phyloP scores from a whole-genome alignment of 2,113 vertebrate species.

The Progne subis region DNA sequence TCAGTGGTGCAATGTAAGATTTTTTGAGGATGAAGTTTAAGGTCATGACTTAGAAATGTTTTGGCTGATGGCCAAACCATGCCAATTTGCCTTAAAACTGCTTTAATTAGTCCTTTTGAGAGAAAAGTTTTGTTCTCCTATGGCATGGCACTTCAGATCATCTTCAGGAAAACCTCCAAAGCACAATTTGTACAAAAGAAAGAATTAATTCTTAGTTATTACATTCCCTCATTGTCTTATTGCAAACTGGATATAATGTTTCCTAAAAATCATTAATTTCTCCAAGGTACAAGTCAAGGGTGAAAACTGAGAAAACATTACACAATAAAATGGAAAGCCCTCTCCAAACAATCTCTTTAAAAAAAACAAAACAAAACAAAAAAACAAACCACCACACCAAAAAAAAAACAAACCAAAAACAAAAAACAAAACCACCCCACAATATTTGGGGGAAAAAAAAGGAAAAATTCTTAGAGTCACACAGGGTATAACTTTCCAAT shows the following conservation, averaged over 20 bases:
- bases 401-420: no score
- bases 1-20: not conserved
- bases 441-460: no score
- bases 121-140: fast-evolving
- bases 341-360: fast-evolving
- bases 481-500: fast-evolving
- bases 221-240: not conserved
- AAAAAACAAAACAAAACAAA: not conserved
- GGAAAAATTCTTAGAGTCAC: not conserved
- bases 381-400: no score
- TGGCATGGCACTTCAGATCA: not conserved
- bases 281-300: not conserved
- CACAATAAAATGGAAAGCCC: not conserved
- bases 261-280: not conserved
- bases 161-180: not conserved
- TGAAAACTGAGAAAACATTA: not conserved
- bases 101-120: not conserved
- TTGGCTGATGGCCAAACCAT: not conserved
- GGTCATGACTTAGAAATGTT: not conserved
- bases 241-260: not conserved
- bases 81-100: not conserved
- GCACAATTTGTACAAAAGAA: fast-evolving
- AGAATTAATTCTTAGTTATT: not conserved
- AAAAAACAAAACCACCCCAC: no score
- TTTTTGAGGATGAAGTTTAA: not conserved